Percentiles rank a stretch among this genome's conserved stretches.
These are phyloP conservation scores for Drosophila formosana DNA, from an alignment of 2,888 invertebrate genomes.

Conservation along the genomic window DNA sequence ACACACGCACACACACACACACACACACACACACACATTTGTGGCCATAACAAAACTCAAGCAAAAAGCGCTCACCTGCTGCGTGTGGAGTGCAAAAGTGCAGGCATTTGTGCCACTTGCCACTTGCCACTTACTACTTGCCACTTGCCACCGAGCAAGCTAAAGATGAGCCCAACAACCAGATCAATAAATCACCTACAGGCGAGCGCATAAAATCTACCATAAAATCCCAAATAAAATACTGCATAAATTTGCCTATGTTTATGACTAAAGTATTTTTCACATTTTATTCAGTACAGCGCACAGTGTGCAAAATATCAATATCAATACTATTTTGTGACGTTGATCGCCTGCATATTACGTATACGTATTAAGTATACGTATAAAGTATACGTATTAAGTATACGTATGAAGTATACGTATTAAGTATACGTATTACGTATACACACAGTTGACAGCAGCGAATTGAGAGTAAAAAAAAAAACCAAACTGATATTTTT, in stretches of 20 bases:
- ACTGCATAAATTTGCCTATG: not conserved
- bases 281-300: constrained; percentile 1
- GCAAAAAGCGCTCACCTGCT: constrained; percentile 55
- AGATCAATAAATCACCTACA: not conserved
- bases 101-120: constrained; percentile 20
- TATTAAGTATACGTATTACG: too few species aligned
- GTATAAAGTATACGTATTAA: too few species aligned
- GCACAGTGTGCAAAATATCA: not conserved
- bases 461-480: too few species aligned
- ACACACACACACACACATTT: not conserved
- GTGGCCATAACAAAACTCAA: constrained; percentile 18
- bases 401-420: too few species aligned
- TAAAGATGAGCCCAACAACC: constrained; percentile 17
- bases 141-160: constrained; percentile 10
- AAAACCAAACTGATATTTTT: too few species aligned
- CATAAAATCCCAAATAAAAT: not conserved
- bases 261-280: not conserved
- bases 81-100: constrained; percentile 39
- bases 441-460: too few species aligned
- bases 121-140: constrained; percentile 17
- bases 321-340: too few species aligned
- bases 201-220: not conserved
- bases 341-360: too few species aligned
- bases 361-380: too few species aligned
- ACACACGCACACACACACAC: constrained; percentile 4